Evolutionary conservation across 2,113 vertebrate genomes (phyloP).

Genomic region (Hypocryptadius cinnamomeus): DNA sequence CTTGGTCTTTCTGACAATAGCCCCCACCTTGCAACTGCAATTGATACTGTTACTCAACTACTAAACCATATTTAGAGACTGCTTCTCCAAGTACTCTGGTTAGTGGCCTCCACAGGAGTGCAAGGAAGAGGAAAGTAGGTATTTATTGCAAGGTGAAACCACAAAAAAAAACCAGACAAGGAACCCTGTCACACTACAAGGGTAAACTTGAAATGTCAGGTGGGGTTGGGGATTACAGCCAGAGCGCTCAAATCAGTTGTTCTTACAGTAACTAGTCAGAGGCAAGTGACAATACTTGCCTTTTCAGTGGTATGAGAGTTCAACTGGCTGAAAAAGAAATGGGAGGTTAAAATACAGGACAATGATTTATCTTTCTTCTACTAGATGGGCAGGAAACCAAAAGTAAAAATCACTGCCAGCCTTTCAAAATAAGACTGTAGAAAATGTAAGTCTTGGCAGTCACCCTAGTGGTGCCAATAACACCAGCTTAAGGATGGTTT

Average conservation of each 20-base stretch:
- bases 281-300: background rate
- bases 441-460: background rate
- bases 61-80: background rate
- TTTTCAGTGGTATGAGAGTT: background rate
- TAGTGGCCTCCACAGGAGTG: background rate
- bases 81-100: background rate
- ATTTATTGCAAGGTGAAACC: background rate
- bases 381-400: background rate
- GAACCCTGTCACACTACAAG: background rate
- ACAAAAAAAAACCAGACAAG: background rate
- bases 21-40: background rate
- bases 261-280: background rate
- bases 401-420: background rate
- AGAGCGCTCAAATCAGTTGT: background rate
- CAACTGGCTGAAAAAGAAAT: background rate
- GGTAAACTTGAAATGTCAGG: background rate
- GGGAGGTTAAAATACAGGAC: background rate
- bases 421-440: slow-evolving; percentile 44
- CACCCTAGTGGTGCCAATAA: background rate
- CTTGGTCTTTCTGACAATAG: background rate
- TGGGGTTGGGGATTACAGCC: background rate
- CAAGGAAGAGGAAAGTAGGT: background rate
- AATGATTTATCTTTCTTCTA: background rate
- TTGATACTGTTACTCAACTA: background rate
- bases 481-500: background rate